Base-by-base conservation (phyloP, 2,888 invertebrate species). In the Eupithecia subfuscata region DNA sequence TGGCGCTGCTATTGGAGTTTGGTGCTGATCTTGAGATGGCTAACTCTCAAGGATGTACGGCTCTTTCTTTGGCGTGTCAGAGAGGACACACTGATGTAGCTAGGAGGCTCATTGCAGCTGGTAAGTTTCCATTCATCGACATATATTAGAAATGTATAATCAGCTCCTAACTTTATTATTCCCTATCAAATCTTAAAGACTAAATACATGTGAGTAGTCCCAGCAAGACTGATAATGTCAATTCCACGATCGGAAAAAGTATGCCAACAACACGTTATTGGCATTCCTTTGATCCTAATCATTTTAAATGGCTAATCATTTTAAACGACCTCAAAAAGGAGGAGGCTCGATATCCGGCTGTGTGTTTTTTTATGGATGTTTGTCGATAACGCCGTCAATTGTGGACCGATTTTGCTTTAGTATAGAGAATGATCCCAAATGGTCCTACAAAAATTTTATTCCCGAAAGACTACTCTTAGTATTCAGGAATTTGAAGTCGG, bases 41-140 rank as follows among this genome's bases (percentile, higher is more conserved):
- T 0, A 98, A 98, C 82, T 98, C 97, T 78, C 97, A 97, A 88
- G 99, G 99, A 25, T 97, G 97, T 87, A 97, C 98, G 0, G 97
- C 99, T 0, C 92, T 99, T 69, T 97, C 98, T 72, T 94, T 98
- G 79, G 98, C 99, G 0, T 97, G 98, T 73, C 96, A 97, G 83
- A 96, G 97, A 82, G 99, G 99, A 7, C 98, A 99, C 85, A 97
- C 97, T 81, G 98, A 99, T 89, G 96, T 97, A 82, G 97, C 97
- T 83, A 95, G 97, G 80, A 95, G 96, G 81, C 91, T 97, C 77
- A 96, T 97, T 75, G 96, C 96, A 71, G 96, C 97, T 83, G 97
- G 97, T 90, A 94, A 94, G 64, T 70, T 37, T 16, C n/a, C 0
- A 7, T 40, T 43, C 7, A 11, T 25, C 7, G 22, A 6, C 48